Percentiles rank a stretch among this genome's conserved stretches.
These are phyloP conservation scores for Chironomus tepperi DNA, from an alignment of 1,140 invertebrate genomes.

Conservation along the genomic window DNA sequence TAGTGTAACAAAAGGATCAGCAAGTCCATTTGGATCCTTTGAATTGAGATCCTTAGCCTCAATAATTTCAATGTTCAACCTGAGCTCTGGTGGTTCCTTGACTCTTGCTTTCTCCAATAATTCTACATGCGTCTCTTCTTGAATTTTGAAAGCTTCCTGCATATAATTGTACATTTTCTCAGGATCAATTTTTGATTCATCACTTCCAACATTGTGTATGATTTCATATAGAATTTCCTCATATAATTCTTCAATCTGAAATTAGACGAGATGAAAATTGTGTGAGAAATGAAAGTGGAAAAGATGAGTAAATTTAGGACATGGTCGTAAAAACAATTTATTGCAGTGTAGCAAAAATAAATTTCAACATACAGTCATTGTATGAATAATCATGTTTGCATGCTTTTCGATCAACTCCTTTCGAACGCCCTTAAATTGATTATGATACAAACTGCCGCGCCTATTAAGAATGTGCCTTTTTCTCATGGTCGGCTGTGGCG, in stretches of 20 bases:
- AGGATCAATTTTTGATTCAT: slow-evolving; percentile 56
- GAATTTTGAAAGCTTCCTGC: slow-evolving; percentile 80
- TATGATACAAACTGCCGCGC: slow-evolving; percentile 36
- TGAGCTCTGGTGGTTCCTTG: slow-evolving; percentile 81
- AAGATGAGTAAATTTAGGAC: not conserved
- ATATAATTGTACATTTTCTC: slow-evolving; percentile 70
- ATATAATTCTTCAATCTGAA: slow-evolving; percentile 83
- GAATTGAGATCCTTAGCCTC: slow-evolving; percentile 87
- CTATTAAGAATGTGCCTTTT: slow-evolving; percentile 31
- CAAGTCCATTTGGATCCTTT: slow-evolving; percentile 92
- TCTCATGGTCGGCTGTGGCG: not conserved
- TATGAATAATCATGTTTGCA: slow-evolving; percentile 56
- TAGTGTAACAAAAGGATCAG: slow-evolving; percentile 88
- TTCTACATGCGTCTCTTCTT: slow-evolving; percentile 60
- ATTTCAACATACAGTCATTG: slow-evolving; percentile 74
- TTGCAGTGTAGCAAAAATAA: no score
- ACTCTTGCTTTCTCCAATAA: slow-evolving; percentile 57
- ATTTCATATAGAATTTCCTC: slow-evolving; percentile 87
- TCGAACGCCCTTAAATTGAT: slow-evolving; percentile 60
- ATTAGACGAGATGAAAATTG: slow-evolving; percentile 25
- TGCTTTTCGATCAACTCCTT: slow-evolving; percentile 62
- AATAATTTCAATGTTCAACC: slow-evolving; percentile 86
- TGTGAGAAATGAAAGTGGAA: not conserved
- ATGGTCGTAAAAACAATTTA: no score
- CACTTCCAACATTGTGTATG: slow-evolving; percentile 82